Base-by-base conservation (phyloP, 2,888 invertebrate species). In the Acanthosepion pharaonis region DNA sequence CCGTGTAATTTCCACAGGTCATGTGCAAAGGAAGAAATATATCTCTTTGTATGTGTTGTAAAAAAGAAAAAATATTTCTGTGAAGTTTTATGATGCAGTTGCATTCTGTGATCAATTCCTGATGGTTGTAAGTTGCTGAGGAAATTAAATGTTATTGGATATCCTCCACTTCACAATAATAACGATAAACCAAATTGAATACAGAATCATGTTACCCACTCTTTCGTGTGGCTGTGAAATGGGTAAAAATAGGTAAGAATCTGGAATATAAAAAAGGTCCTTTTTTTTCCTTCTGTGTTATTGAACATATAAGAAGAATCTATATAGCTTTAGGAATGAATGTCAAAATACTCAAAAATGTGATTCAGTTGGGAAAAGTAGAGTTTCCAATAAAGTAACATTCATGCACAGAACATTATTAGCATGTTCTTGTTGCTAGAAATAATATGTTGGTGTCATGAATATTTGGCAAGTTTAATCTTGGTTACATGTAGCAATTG, bases 131-230 rank as follows among this genome's bases (percentile, higher is more conserved):
- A n/a, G 78, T 78, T 78, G 78, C 78, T 78, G 33, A 78, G 78
- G n/a, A 78, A 78, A 78, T 78, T 78, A 78, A 78, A 78, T n/a
- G 78, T 78, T 78, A 78, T 78, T 78, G 78, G 78, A 78, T 78
- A 78, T 78, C 78, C 78, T 78, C n/a, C 78, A 78, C n/a, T 78
- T 33, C 78, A 78, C 78, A 78, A 78, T 11, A 78, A 78, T 78
- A 78, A 78, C 78, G n/a, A 78, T 78, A 33, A 78, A 33, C n/a
- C 78, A 78, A 78, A 78, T 78, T 78, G 78, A 78, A 78, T 78
- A 78, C n/a, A n/a, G 78, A 33, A 78, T 78, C 78, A 33, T 78
- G 78, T 78, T 78, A 78, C 15, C 18, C 33, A n/a, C 78, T 23
- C 78, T 78, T 78, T 78, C 78, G 33, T 78, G 78, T n/a, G n/a